A percentile compares a stretch with the other conserved stretches of the same genome.
phyloP scores from a whole-genome alignment of 2,888 invertebrate species.

The Meiosimyza decipiens region DNA sequence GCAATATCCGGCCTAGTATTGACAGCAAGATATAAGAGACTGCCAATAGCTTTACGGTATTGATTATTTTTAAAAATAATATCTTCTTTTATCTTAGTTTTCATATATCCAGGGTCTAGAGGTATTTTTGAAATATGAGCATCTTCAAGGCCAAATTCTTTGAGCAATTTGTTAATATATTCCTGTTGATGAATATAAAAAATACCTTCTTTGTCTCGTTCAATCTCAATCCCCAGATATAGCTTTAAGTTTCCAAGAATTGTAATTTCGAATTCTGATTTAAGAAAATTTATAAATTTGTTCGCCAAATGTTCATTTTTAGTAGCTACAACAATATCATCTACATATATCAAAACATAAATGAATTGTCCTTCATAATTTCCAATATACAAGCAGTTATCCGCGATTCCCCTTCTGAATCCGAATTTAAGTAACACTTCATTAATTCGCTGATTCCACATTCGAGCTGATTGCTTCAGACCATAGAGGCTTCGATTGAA shows the following conservation, averaged over 20 bases:
- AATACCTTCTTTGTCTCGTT: background rate
- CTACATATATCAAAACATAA: slow-evolving; percentile 35
- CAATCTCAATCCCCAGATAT: slow-evolving; percentile 33
- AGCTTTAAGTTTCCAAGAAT: slow-evolving; percentile 27
- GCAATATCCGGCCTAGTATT: slow-evolving; percentile 30
- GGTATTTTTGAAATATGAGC: slow-evolving; percentile 4
- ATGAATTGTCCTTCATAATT: no score
- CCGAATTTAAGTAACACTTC: slow-evolving; percentile 28
- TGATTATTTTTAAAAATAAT: background rate
- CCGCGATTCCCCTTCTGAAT: slow-evolving; percentile 34
- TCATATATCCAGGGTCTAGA: slow-evolving; percentile 33
- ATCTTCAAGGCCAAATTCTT: background rate
- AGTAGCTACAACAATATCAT: slow-evolving; percentile 28
- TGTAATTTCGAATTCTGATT: slow-evolving; percentile 25
- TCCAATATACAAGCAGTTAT: background rate
- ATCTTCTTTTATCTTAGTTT: background rate
- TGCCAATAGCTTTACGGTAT: background rate
- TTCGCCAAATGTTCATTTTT: slow-evolving; percentile 2
- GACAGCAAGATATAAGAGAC: slow-evolving; percentile 23
- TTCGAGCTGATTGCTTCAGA: slow-evolving; percentile 30
- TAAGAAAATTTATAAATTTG: slow-evolving; percentile 8
- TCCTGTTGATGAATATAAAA: slow-evolving; percentile 18
- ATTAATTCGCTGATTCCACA: slow-evolving; percentile 36
- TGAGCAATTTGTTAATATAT: background rate
- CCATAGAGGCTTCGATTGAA: slow-evolving; percentile 1